Base-by-base conservation (phyloP, 2,888 invertebrate genomes). In the Amiota minor region DNA sequence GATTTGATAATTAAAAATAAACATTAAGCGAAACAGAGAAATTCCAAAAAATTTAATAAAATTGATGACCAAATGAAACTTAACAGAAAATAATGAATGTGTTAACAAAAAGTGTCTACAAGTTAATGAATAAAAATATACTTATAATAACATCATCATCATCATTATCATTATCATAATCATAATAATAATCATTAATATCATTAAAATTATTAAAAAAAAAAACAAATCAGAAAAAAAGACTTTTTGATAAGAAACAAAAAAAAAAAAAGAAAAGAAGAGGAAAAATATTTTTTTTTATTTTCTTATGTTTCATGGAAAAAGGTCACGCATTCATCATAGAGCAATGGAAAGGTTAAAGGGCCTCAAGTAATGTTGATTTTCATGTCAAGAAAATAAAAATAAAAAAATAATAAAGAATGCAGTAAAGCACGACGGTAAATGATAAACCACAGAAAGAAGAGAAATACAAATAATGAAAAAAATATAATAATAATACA, bases 1-100 rank as follows among this genome's bases (percentile, higher is more conserved):
- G 83, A 83, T 83, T 83, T 85, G 81, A 79, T 83, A 85, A 83
- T 85, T 85, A 83, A 85, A 85, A 80, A 80, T 77, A 83, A 85
- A 83, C 79, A 83, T 77, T 75, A 76, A 76, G 76, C 76, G 73
- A 77, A 78, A 79, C 77, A 82, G 76, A 80, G 80, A 82, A 79
- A 74, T 74, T 75, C 72, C 74, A 78, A 75, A 73, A 77, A 77
- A 55, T 74, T 75, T 74, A 9, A 12, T 53, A 12, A n/a, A 12
- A n/a, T n/a, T n/a, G 8, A 62, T 50, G 23, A 68, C 53, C 23
- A 68, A 68, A 53, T 68, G 50, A 68, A 53, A 68, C 53, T 68
- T 23, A 12, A 35, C 2, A 4, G 6, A 77, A 79, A 75, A 77
- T 78, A 78, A 85, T 82, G 77, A 75, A 75, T 75, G 74, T 74